Base-by-base conservation (phyloP, 2,113 vertebrate species). In the Himantopus leucocephalus region DNA sequence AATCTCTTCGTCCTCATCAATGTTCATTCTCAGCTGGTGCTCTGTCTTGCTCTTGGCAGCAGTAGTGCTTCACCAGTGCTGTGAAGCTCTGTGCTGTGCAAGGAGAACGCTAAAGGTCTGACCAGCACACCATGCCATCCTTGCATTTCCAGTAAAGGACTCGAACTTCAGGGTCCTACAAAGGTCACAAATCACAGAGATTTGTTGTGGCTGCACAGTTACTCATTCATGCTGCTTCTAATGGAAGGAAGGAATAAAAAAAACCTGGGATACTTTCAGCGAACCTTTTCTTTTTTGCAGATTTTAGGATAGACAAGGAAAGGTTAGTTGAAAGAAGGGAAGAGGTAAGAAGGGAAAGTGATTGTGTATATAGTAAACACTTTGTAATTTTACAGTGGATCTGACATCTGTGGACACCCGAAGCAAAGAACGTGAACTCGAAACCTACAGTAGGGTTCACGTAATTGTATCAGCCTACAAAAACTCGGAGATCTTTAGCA, bases 381-480 rank as follows among this genome's bases (percentile, higher is more conserved):
- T 60, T 75, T 26, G 35, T 94, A 58, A 76, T 89, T 86, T 96
- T 95, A 78, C 97, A 99, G 99, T 99, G 95, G 99, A 99, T 97
- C 98, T 99, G 96, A 99, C 99, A 19, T 99, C 99, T 5, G 99
- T 99, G 98, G 99, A 99, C 97, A 99, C 99, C 0, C 98, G 97
- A 97, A 99, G 93, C 97, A 99, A 98, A 56, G 99, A 99, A 92
- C 98, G 98, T 32, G 99, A 99, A 97, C 97, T 99, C 1, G 97
- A 99, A 96, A 99, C 99, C 14, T 99, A 98, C 93, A 98, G 67
- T 32, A 98, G 99, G 79, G 99, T 99, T 97, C 99, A 99, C 19
- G 96, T 98, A 55, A 98, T 99, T 86, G 97, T 97, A 4, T 98
- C 98, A 30, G 96, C 99, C 93, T 99, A 98, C 89, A 99, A 95